Base-by-base conservation (phyloP, 2,888 invertebrate species). In the Agelastica alni region DNA sequence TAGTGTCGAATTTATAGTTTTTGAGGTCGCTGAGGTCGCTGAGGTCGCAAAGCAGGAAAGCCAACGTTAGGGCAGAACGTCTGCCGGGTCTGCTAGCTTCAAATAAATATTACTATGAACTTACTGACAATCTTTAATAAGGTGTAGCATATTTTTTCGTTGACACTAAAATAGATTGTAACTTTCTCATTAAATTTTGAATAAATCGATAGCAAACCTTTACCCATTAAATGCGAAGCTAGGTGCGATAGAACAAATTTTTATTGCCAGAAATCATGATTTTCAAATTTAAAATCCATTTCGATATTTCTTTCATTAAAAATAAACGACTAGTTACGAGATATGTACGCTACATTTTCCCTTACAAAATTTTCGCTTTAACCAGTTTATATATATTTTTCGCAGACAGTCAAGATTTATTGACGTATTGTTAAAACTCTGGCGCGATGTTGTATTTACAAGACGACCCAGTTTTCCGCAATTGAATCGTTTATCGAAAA, bases 211-310 rank as follows among this genome's bases (percentile, higher is more conserved):
- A 42, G 42, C 20, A 14, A 42, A 26, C 14, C 42, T 42, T 42
- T 42, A 42, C 28, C 14, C 28, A n/a, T n/a, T 14, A 42, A 28
- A 28, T 42, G 26, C 42, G 13, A 5, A 41, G 14, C 9, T 22
- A 42, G 28, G 9, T 42, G 14, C 12, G 4, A 14, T 12, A 26
- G 26, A 42, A 42, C 28, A 26, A 13, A 28, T 42, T 52, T 52
- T 52, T 52, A 52, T 52, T 52, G 45, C 52, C 46, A 2, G 46
- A 17, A 52, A 45, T 52, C 51, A 52, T 52, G 52, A 45, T 52
- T 52, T 52, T 32, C 37, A 14, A 31, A 52, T 52, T 52, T 52
- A 52, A 52, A 52, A 52, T 52, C 45, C 41, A 52, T 52, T 46
- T 52, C 31, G 30, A 31, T 30, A 44, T 52, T 52, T 52, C 34